phyloP scores from a whole-genome alignment of 2,888 invertebrate genomes.

The Disparrhopalites patrizii region DNA sequence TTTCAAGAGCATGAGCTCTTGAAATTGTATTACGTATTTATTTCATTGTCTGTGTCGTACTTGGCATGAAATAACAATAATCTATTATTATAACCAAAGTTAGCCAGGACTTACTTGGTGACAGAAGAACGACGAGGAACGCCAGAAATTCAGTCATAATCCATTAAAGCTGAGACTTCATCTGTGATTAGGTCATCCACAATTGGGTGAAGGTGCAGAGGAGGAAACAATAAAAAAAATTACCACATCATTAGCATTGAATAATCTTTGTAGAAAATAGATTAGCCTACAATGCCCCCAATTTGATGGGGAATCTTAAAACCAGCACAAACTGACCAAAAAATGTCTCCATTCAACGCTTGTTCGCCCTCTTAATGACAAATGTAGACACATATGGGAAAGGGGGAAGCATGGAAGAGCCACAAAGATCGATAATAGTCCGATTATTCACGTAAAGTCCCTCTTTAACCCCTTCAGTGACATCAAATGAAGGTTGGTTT shows the following conservation, averaged over 20 bases:
- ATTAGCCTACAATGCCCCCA: too few species aligned
- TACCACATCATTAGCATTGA: too few species aligned
- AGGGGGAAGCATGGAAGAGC: constrained; percentile 11
- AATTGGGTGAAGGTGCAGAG: background rate
- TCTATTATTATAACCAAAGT: too few species aligned
- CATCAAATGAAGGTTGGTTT: constrained; percentile 1
- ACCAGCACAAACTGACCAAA: background rate
- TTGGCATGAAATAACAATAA: too few species aligned
- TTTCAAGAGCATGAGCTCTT: too few species aligned
- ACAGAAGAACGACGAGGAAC: constrained; percentile 41
- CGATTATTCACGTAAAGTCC: constrained; percentile 11
- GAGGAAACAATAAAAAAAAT: too few species aligned
- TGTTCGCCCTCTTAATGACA: too few species aligned
- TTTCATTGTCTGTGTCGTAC: too few species aligned
- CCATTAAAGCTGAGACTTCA: constrained; percentile 46
- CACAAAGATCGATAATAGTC: constrained; percentile 19
- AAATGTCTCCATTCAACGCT: background rate
- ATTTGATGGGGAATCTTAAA: too few species aligned
- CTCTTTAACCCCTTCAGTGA: constrained; percentile 9
- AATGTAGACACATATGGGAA: background rate
- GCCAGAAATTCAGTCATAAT: constrained; percentile 46
- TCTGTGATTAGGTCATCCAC: constrained; percentile 16
- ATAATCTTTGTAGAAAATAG: background rate
- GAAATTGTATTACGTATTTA: too few species aligned
- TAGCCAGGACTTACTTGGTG: constrained; percentile 44